Base-by-base conservation (phyloP, 2,113 vertebrate genomes). In the Hemiprocne comata region DNA sequence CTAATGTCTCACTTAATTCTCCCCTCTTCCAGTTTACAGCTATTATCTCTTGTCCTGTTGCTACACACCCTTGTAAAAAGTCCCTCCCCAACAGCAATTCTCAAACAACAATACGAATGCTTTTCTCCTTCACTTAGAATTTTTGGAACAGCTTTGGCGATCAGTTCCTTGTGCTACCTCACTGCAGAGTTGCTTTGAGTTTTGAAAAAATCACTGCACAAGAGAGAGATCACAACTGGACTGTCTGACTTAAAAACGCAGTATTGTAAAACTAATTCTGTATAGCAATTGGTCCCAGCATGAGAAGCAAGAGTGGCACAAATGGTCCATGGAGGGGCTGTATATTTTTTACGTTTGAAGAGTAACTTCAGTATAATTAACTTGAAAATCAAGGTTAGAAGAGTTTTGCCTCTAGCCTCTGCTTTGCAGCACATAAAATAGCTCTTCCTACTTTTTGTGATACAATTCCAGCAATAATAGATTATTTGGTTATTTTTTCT, bases 231-330 rank as follows among this genome's bases (percentile, higher is more conserved):
- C 93, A 78, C 82, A 94, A 91, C 90, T 94, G 85, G 89, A 75
- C 50, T 90, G 76, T 77, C 93, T 90, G 74, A 17, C 76, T 95
- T 95, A 87, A 78, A 93, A 80, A 93, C 72, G 70, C 75, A 66
- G 42, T 78, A 72, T 80, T 94, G 60, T 85, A 61, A 77, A 94
- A 42, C 26, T 85, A 85, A 96, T 94, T 83, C 75, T 90, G 60
- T 19, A 11, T 66, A 89, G 75, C 89, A 88, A 93, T 95, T 94
- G 81, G 91, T 92, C 85, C 91, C 85, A 86, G 89, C 78, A 75
- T 95, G 93, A 85, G 72, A 90, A 94, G 57, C 21, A 86, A 48
- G 81, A 89, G 71, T 85, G 89, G 89, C 78, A 89, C 75, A 57
- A 94, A 69, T 87, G 77, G 94, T 89, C 82, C 65, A 64, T 65